Base-by-base conservation (phyloP, 2,113 vertebrate species). In the Orycteropus afer region DNA sequence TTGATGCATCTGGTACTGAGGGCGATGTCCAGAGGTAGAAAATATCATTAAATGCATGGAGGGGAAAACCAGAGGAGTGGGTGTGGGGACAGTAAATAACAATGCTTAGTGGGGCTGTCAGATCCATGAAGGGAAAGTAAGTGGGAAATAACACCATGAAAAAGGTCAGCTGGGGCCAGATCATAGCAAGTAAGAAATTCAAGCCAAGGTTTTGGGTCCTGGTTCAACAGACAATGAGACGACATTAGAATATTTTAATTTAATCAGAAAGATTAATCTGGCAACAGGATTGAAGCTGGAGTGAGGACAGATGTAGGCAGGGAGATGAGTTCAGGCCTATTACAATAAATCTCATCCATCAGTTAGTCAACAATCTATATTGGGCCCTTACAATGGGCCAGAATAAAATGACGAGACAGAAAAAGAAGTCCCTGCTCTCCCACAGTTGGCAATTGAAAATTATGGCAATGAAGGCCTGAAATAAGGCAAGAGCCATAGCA, bases 181-280 rank as follows among this genome's bases (percentile, higher is more conserved):
- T 49, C 11, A 20, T n/a, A 65, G 42, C 32, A 83, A 29, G 59
- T 57, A 40, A 32, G 40, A 67, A 71, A 27, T 89, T 76, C 65
- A 65, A 32, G 57, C 9, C 17, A 27, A 86, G 42, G 15, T 23
- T 51, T 32, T 89, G 37, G 42, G 47, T n/a, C 59, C 86, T 79
- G n/a, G 47, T 61, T 90, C 61, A 22, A 7, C 7, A 67, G 49
- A 55, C 80, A 34, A 10, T 6, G 34, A 74, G 84, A 80, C 73
- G 13, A 61, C 73, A 84, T 77, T 53, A 27, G 53, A 53, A 49
- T 45, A 29, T 53, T 80, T 80, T 53, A 79, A 80, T 83, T 80
- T 55, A 79, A 80, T 80, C 76, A 77, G 40, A 63, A 93, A 86
- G 73, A 89, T 78, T 18, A 40, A 84, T 34, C 25, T 81, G 82